Conservation (phyloP, 2,888 invertebrate genomes). For the Apamea epomidion region DNA sequence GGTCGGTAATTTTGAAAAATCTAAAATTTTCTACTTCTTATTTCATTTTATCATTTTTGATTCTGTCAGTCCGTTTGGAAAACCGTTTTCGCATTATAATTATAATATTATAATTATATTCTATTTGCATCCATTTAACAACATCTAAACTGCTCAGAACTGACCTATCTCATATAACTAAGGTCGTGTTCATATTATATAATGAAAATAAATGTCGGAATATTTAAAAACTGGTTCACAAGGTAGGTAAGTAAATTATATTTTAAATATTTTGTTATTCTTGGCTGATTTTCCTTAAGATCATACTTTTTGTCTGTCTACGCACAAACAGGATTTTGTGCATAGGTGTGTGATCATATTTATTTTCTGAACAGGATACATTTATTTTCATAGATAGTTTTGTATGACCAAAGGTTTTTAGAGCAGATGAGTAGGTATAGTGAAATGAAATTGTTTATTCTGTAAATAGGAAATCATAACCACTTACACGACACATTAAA, state of each 20-base stretch:
- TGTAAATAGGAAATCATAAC: neutral
- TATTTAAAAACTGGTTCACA: slow-evolving; percentile 24
- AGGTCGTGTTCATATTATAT: slow-evolving; percentile 4
- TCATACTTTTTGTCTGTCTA: slow-evolving; percentile 1
- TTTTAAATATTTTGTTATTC: slow-evolving; percentile 32
- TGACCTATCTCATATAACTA: slow-evolving; percentile 36
- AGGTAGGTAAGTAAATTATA: neutral
- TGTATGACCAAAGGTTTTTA: neutral
- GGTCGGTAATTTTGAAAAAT: neutral
- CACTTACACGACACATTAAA: neutral
- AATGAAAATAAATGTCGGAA: slow-evolving; percentile 10
- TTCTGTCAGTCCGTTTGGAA: neutral
- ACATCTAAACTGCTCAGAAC: slow-evolving; percentile 11
- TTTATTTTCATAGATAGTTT: neutral
- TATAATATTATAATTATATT: too few relatives aligned
- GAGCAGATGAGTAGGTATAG: neutral
- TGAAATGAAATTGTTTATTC: neutral
- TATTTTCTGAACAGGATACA: neutral
- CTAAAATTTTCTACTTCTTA: neutral
- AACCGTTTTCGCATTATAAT: neutral
- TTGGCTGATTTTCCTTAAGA: slow-evolving; percentile 30
- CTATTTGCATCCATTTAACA: too few relatives aligned
- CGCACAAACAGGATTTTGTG: neutral
- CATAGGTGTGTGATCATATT: neutral
- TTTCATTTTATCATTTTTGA: neutral